Base-by-base conservation (phyloP, 2,888 invertebrate species). In the Latrodectus elegans region DNA sequence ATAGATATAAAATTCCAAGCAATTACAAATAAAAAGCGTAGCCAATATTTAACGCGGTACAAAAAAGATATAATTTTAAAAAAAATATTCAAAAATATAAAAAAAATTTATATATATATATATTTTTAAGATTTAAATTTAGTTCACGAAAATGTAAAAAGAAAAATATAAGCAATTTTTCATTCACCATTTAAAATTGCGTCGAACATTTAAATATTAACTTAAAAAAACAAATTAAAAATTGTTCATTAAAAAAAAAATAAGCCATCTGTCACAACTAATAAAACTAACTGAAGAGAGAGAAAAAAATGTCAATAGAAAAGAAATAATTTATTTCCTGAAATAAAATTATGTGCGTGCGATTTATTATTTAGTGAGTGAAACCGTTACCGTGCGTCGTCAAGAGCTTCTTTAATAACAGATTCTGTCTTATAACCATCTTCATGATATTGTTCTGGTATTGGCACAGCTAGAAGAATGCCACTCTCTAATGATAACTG, bases 401-500 rank as follows among this genome's bases (percentile, higher is more conserved):
- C 90, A 77, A 96, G 92, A 22, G 97, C 96, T 84, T 93, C 91
- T 88, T 94, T 92, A 91, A 99, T 97, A 11, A 95, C 96, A 12
- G 92, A 92, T 91, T 96, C 95, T 72, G 94, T 92, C 89, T 95
- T 94, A 84, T 94, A 92, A 1, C 92, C 93, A 73, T 92, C 91
- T 2, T 91, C 91, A 11, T 92, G 91, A 87, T 91, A 90, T 88
- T 95, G 93, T 89, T 94, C 92, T 0, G 99, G 98, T 89, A 99
- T 95, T 0, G 99, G 98, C 1, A 98, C 97, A 4, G 96, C 98
- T 88, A 99, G 94, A 60, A 99, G 93, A 85, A 97, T 94, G 12
- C 93, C 94, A 90, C 92, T 91, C n/a, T 90, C 89, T 49, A 93
- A 89, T 12, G 91, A 90, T 8, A 93, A 90, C 9, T 89, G 82